Evolutionary conservation across 2,888 invertebrate species (phyloP), one percentile per base, ranked within the genome.

Genomic region (Diaprepes abbreviatus): DNA sequence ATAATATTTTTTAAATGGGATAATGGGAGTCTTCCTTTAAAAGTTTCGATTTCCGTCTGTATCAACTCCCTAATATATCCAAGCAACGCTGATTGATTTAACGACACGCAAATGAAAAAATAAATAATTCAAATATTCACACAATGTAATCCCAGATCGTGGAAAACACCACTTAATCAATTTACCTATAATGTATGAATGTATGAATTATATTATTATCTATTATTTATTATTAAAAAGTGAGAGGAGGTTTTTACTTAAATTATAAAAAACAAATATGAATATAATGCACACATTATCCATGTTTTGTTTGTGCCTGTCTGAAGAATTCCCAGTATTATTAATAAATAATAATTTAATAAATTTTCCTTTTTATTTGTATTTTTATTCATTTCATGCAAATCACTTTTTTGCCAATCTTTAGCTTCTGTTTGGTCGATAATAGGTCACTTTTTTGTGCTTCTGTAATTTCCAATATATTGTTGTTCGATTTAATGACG

Each of bases 261-360:
- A 55, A 65, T 59, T 24, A 59, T 68, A 68, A 68, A 63, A 54
- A 54, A 31, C 31, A 7, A 57, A 68, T 65, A 60, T 65, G 70
- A 70, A 70, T 70, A 65, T 65, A 65, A 54, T 43, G 48, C 33
- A 48, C 36, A 63, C 36, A 40, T 69, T 59, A 66, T 38, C 43
- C 35, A 58, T 58, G 58, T 58, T 66, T 67, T 62, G 38, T 60
- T 19, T 38, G 21, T 16, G 36, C 67, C 10, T 63, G 66, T 60
- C 48, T 54, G 66, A 59, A 58, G 63, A 55, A 64, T 66, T 69
- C 69, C 64, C 66, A 69, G 66, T 63, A 70, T 72, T 69, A 72
- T 72, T 45, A 4, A 24, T 24, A 24, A 24, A 24, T 24, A 24
- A 24, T 24, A 58, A 40, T 21, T 43, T 28, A 63, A 55, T 59